Conservation (phyloP, 2,888 invertebrate species). For the Epinotia bilunana region DNA sequence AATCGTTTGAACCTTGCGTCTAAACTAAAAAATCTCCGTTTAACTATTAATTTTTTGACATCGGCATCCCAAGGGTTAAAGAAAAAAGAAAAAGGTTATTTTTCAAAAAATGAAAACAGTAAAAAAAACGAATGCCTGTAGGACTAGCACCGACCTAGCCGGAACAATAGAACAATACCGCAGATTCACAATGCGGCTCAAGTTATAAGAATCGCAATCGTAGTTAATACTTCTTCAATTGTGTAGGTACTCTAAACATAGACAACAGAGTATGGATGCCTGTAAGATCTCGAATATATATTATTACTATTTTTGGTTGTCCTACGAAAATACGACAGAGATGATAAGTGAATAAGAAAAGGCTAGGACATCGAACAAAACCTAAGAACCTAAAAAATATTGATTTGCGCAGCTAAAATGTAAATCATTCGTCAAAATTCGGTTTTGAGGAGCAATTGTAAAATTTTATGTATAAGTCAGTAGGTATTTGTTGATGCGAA, state of each 20-base stretch:
- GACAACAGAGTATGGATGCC: background rate
- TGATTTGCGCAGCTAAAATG: too few species aligned
- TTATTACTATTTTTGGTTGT: background rate
- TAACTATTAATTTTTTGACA: too few species aligned
- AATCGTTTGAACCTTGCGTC: too few species aligned
- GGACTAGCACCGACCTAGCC: slow-evolving; percentile 17
- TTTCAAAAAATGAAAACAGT: background rate
- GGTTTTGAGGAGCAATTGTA: too few species aligned
- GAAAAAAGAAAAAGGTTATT: too few species aligned
- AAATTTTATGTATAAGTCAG: too few species aligned
- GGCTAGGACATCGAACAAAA: too few species aligned
- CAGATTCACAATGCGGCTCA: background rate
- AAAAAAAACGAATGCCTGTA: background rate
- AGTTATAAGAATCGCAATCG: slow-evolving; percentile 24
- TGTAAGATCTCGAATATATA: background rate
- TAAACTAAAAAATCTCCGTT: too few species aligned
- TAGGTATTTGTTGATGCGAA: too few species aligned
- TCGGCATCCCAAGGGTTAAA: too few species aligned
- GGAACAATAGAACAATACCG: slow-evolving; percentile 37
- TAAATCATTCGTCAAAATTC: too few species aligned
- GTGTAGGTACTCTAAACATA: slow-evolving; percentile 3
- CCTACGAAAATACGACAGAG: background rate
- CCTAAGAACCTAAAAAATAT: too few species aligned
- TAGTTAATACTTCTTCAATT: slow-evolving; percentile 31
- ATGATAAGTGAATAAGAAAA: background rate